Percentiles rank a stretch among this genome's conserved stretches.
These are phyloP conservation scores for Sebastes hubbsi DNA, from an alignment of 2,797 vertebrate genomes.

Conservation along the genomic window DNA sequence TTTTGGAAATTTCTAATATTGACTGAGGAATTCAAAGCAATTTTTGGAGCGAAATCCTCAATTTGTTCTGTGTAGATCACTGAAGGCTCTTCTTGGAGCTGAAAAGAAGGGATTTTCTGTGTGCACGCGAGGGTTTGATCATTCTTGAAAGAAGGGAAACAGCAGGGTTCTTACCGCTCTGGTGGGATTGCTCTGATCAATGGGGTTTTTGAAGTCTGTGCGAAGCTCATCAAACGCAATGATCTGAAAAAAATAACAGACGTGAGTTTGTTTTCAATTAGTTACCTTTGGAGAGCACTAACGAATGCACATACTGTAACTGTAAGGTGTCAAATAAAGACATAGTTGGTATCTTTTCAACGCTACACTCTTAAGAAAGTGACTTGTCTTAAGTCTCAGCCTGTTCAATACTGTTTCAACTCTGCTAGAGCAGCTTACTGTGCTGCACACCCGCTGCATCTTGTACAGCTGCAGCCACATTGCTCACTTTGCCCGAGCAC, in stretches of 20 bases:
- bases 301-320: not conserved
- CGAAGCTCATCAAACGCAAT: conserved; percentile 95
- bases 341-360: not conserved
- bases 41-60: not conserved
- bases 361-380: not conserved
- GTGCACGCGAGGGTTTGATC: conserved; percentile 32
- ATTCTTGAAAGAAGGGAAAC: conserved; percentile 43
- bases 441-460: not conserved
- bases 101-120: conserved; percentile 32
- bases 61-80: conserved; percentile 1
- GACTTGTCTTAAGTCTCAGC: not conserved
- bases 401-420: not conserved
- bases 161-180: conserved; percentile 88
- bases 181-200: conserved; percentile 95
- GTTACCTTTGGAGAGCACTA: not conserved
- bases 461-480: conserved; percentile 38
- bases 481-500: conserved; percentile 10
- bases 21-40: not conserved
- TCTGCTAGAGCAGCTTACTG: not conserved
- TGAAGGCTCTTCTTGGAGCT: conserved; percentile 2
- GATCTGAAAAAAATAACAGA: conserved; percentile 83
- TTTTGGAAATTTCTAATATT: not conserved
- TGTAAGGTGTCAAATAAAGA: not conserved
- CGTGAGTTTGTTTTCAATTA: conserved; percentile 26
- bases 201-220: conserved; percentile 96